Conservation (phyloP, 2,113 vertebrate genomes). For the Hippolais icterina region DNA sequence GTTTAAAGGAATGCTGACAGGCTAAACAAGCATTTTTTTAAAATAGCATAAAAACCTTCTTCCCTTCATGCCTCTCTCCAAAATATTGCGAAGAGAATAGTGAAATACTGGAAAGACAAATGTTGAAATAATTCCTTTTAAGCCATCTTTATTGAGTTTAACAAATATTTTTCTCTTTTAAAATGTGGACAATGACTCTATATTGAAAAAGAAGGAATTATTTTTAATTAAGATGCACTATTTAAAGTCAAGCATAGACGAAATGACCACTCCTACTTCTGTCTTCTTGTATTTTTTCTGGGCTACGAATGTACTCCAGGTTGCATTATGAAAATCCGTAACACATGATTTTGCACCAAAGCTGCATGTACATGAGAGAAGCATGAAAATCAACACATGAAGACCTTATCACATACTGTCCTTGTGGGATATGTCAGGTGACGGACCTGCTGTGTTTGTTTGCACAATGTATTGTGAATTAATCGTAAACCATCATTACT, state of each 20-base stretch:
- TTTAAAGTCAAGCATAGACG: not conserved
- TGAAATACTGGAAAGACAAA: not conserved
- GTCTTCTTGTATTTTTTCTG: not conserved
- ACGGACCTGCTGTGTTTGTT: not conserved
- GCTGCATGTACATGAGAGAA: not conserved
- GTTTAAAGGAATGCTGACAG: not conserved
- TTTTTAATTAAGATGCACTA: not conserved
- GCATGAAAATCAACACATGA: not conserved
- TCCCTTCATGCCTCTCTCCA: not conserved
- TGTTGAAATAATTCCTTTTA: not conserved
- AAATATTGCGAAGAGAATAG: not conserved
- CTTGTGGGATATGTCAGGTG: not conserved
- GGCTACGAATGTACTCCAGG: not conserved
- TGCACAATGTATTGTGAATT: not conserved
- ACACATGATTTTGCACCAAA: not conserved
- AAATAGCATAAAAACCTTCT: not conserved
- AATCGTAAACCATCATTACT: not conserved
- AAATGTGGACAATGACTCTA: not conserved
- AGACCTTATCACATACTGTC: not conserved
- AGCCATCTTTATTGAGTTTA: not conserved
- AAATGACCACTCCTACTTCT: not conserved
- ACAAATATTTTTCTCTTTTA: not conserved
- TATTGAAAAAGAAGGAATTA: not conserved
- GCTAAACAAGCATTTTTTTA: not conserved
- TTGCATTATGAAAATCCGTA: not conserved